Conservation (phyloP, 2,797 vertebrate species). For the Leptatherina wallacei region DNA sequence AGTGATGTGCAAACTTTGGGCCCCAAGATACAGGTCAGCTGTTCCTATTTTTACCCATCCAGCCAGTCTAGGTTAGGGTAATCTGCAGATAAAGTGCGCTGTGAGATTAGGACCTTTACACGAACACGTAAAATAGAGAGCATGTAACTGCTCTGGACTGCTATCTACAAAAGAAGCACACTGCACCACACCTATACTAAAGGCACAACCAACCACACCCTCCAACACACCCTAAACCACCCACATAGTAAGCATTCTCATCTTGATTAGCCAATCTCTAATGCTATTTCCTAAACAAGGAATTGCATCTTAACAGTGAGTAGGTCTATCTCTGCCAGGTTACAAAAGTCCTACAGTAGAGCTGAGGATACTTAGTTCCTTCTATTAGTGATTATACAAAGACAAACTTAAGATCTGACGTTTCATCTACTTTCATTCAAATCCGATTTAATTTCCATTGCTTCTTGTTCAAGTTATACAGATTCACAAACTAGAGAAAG, state of each 20-base stretch:
- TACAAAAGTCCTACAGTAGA: background rate
- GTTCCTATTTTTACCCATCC: conserved; percentile 62
- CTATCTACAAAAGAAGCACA: conserved; percentile 52
- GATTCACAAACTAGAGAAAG: background rate
- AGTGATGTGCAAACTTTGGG: conserved; percentile 47
- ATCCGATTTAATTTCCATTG: background rate
- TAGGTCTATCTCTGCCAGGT: background rate
- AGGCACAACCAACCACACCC: conserved; percentile 51
- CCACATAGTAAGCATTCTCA: conserved; percentile 48
- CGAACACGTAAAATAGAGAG: conserved; percentile 43
- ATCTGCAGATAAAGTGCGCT: conserved; percentile 64
- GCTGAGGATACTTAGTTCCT: background rate
- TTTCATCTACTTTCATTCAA: background rate
- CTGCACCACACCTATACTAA: conserved; percentile 57
- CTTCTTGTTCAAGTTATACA: background rate
- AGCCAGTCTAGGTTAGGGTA: conserved; percentile 37
- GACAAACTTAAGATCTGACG: background rate
- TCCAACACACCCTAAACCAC: conserved; percentile 51
- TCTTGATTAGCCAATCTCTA: background rate
- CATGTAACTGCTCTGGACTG: conserved; percentile 18
- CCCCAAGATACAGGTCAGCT: conserved; percentile 38
- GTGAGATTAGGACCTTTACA: conserved; percentile 52
- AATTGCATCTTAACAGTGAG: background rate
- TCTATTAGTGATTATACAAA: background rate
- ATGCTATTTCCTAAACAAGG: conserved; percentile 30